Evolutionary conservation across 2,888 invertebrate species (phyloP).

Genomic region (Plutella xylostella): DNA sequence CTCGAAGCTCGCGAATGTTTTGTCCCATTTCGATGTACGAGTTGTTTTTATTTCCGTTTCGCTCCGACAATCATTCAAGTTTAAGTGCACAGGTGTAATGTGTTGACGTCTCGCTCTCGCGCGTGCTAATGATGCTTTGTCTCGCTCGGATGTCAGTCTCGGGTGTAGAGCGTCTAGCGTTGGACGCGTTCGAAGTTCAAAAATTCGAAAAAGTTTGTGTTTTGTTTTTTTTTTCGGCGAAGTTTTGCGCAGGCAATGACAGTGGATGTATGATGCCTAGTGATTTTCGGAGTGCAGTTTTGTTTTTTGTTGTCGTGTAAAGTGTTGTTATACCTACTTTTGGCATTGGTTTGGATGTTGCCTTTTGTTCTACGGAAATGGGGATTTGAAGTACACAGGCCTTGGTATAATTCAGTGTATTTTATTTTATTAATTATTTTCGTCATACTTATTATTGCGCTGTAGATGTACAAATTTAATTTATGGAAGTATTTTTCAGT

Average conservation of each 20-base stretch:
- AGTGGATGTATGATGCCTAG: slow-evolving; percentile 24
- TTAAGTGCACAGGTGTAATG: slow-evolving; percentile 62
- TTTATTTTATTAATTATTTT: not conserved
- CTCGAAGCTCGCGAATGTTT: slow-evolving; percentile 8
- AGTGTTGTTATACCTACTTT: too few species aligned
- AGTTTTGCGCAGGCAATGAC: slow-evolving; percentile 26
- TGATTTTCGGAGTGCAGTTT: slow-evolving; percentile 20
- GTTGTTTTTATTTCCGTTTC: slow-evolving; percentile 55
- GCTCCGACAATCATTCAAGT: slow-evolving; percentile 48
- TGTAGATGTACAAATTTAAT: too few species aligned
- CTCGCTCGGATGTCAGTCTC: slow-evolving; percentile 43
- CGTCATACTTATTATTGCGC: too few species aligned
- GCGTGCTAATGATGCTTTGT: slow-evolving; percentile 30
- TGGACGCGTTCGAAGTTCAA: slow-evolving; percentile 27
- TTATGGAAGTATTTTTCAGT: too few species aligned
- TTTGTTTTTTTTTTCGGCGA: slow-evolving; percentile 26
- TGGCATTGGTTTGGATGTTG: slow-evolving; percentile 31
- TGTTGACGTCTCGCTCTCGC: slow-evolving; percentile 45
- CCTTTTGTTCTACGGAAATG: slow-evolving; percentile 33
- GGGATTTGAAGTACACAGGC: slow-evolving; percentile 11
- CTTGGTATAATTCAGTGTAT: not conserved
- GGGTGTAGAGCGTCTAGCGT: slow-evolving; percentile 26
- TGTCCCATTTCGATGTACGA: slow-evolving; percentile 42
- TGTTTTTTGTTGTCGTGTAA: slow-evolving; percentile 18
- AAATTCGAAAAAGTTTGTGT: slow-evolving; percentile 20